Conservation (phyloP, 2,113 vertebrate genomes). For the Elanoides forficatus region DNA sequence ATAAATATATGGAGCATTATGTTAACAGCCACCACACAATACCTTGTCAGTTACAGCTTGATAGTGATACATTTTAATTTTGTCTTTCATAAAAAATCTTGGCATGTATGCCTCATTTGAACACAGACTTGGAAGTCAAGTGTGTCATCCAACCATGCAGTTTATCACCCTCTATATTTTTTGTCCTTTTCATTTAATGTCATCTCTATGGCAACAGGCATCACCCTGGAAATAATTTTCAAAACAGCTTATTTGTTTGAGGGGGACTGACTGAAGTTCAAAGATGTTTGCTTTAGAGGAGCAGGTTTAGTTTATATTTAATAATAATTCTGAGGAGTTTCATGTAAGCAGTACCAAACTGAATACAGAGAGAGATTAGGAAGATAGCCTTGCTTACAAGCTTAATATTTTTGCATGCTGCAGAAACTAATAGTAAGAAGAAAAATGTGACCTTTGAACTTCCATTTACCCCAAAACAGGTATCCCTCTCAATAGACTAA, state of each 20-base stretch:
- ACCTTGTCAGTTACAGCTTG: constrained; percentile 80
- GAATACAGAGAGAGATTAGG: constrained; percentile 47
- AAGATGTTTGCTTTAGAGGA: constrained; percentile 80
- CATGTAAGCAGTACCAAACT: constrained; percentile 62
- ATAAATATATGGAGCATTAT: constrained; percentile 84
- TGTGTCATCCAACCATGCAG: constrained; percentile 80
- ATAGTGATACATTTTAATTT: constrained; percentile 88
- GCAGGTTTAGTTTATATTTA: constrained; percentile 80
- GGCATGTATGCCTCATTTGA: constrained; percentile 77
- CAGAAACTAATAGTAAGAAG: not conserved
- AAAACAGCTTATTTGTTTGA: constrained; percentile 84
- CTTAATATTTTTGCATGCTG: not conserved
- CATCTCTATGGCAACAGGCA: constrained; percentile 90
- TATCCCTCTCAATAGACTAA: not conserved
- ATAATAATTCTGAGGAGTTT: constrained; percentile 79
- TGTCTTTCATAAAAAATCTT: constrained; percentile 85
- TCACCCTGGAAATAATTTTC: constrained; percentile 85
- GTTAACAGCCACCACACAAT: constrained; percentile 82
- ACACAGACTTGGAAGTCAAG: constrained; percentile 83
- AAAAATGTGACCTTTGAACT: not conserved
- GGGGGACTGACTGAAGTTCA: constrained; percentile 73
- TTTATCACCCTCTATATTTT: constrained; percentile 89
- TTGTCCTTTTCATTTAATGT: constrained; percentile 88
- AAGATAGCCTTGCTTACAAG: not conserved
- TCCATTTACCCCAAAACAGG: not conserved